phyloP scores from a whole-genome alignment of 2,797 vertebrate genomes.

The Pipistrellus kuhlii region DNA sequence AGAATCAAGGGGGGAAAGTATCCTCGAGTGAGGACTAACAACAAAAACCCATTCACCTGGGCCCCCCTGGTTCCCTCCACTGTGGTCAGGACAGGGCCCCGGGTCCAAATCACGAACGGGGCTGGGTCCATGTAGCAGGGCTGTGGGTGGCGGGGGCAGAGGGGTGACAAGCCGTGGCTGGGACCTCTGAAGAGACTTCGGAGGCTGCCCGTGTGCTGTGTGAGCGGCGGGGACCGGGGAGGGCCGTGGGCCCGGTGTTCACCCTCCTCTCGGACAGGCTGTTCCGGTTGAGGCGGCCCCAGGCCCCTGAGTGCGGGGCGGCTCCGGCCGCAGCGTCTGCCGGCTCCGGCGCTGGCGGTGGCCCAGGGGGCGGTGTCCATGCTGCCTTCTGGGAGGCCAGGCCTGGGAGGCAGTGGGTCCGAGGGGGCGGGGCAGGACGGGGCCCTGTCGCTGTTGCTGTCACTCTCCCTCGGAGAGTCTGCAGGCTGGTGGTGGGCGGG shows the following conservation, averaged over 20 bases:
- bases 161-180: fast-evolving
- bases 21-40: too few species aligned
- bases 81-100: not conserved
- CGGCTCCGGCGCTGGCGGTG: too few species aligned
- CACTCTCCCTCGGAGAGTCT: not conserved
- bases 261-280: not conserved
- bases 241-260: not conserved
- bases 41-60: not conserved
- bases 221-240: not conserved
- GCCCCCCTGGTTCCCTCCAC: not conserved
- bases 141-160: fast-evolving
- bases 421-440: not conserved
- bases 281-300: fast-evolving
- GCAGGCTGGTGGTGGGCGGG: not conserved
- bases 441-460: fast-evolving
- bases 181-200: not conserved
- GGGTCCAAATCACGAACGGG: not conserved
- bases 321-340: too few species aligned
- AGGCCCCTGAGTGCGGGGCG: not conserved
- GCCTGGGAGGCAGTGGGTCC: not conserved
- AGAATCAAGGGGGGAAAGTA: too few species aligned
- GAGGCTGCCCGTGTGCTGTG: not conserved
- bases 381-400: not conserved
- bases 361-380: not conserved
- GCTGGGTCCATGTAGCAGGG: not conserved